phyloP scores from a whole-genome alignment of 1,140 invertebrate genomes.

The Brachionus plicatilis region DNA sequence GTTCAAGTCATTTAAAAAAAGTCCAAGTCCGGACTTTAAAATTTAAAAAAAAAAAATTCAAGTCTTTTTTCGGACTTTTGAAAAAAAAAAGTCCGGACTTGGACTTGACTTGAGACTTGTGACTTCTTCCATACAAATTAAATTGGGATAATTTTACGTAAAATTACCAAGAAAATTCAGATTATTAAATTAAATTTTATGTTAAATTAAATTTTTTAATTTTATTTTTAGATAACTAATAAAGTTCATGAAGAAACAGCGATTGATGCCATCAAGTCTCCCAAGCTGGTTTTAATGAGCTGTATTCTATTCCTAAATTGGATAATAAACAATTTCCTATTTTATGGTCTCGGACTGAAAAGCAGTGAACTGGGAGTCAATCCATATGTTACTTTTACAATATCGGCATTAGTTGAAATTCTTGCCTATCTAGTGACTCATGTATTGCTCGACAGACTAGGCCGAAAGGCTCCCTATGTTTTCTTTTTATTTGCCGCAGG shows the following conservation, averaged over 20 bases:
- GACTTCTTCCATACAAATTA: no score
- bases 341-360: constrained; percentile 39
- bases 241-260: not conserved
- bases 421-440: not conserved
- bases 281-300: not conserved
- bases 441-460: constrained; percentile 4
- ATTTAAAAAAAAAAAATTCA: no score
- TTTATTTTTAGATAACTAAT: constrained; percentile 13
- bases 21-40: no score
- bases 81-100: no score
- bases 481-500: constrained; percentile 7
- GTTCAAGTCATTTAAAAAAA: no score
- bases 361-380: constrained; percentile 12
- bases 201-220: not conserved
- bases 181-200: no score
- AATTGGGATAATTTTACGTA: no score
- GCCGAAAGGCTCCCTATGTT: constrained; percentile 3
- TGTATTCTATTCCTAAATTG: constrained; percentile 15
- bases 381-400: constrained; percentile 14
- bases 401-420: constrained; percentile 17
- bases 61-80: no score
- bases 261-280: not conserved
- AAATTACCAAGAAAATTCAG: not conserved
- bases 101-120: no score
- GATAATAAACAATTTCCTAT: constrained; percentile 32